Base-by-base conservation (phyloP, 2,113 vertebrate species). In the Pica pica region DNA sequence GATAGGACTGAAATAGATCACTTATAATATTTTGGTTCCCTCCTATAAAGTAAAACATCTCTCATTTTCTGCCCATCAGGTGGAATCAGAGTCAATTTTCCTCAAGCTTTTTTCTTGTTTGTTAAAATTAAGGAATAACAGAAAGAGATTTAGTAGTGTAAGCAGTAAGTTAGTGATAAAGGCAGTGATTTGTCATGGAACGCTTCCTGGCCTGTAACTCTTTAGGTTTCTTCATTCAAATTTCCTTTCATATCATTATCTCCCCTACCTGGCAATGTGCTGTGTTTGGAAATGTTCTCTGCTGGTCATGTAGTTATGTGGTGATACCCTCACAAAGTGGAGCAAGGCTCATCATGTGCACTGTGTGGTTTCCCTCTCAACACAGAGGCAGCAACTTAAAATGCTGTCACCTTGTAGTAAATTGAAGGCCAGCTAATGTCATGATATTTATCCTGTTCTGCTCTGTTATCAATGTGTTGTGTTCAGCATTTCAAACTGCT, bases 231-330 rank as follows among this genome's bases (percentile, higher is more conserved):
- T 81, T 44, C 37, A 23, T 39, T 82, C 35, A 26, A 13, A 63
- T 64, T 87, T 53, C 15, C 39, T 87, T 70, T 75, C 21, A 4
- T 17, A 7, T 59, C 30, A 10, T 6, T 33, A 52, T 44, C 35
- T 89, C 31, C 26, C 5, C 39, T 60, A 23, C 31, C 16, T 87
- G 73, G 37, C 42, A 65, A 6, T 1, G 1, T 73, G 1, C 11
- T 46, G 24, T 80, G 16, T 65, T 94, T 89, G 69, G 55, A 42
- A 78, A 33, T 6, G 4, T 70, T 26, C 55, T 30, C 33, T 33
- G 0, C 42, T 68, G 41, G 14, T 75, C 31, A 4, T 30, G 49
- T 16, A 39, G 11, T 2, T 53, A 2, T 3, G 18, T 16, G 44
- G 28, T 44, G 41, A 53, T 56, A 23, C 9, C 53, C 3, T 63